Evolutionary conservation across 2,888 invertebrate species (phyloP).

Genomic region (Acanthoscelides obtectus): DNA sequence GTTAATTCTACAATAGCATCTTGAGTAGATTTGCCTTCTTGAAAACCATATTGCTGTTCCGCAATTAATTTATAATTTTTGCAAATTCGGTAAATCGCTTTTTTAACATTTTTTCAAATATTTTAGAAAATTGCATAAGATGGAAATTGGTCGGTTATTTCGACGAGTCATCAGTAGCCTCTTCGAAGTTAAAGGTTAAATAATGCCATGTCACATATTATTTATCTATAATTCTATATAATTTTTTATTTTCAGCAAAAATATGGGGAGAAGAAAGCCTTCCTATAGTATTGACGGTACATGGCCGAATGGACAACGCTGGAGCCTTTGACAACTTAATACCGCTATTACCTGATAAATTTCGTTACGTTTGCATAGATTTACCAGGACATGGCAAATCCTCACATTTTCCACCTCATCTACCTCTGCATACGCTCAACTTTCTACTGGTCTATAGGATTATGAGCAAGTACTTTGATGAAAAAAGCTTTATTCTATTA

Average conservation of each 20-base stretch:
- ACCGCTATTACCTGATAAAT: constrained; percentile 49
- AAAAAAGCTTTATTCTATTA: constrained; percentile 4
- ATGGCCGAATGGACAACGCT: constrained; percentile 57
- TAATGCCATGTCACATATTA: too few species aligned
- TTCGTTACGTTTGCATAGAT: constrained; percentile 50
- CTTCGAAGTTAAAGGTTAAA: too few species aligned
- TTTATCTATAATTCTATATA: too few species aligned
- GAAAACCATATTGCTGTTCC: too few species aligned
- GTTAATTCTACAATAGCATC: too few species aligned
- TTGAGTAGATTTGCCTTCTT: too few species aligned
- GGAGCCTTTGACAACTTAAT: constrained; percentile 55
- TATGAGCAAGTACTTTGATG: constrained; percentile 32
- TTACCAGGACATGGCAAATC: constrained; percentile 59
- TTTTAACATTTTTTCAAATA: too few species aligned
- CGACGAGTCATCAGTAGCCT: too few species aligned
- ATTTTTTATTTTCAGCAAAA: constrained; percentile 51
- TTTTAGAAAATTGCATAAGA: too few species aligned
- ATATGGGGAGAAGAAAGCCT: constrained; percentile 56
- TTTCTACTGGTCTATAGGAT: constrained; percentile 41
- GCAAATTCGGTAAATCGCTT: too few species aligned
- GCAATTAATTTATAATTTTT: too few species aligned
- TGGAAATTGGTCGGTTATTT: too few species aligned
- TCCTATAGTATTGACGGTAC: constrained; percentile 54
- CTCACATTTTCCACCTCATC: constrained; percentile 47
- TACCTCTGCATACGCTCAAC: constrained; percentile 44